These are phyloP conservation scores for Thunnus thynnus DNA, from an alignment of 2,113 vertebrate species.

Conservation along the genomic window DNA sequence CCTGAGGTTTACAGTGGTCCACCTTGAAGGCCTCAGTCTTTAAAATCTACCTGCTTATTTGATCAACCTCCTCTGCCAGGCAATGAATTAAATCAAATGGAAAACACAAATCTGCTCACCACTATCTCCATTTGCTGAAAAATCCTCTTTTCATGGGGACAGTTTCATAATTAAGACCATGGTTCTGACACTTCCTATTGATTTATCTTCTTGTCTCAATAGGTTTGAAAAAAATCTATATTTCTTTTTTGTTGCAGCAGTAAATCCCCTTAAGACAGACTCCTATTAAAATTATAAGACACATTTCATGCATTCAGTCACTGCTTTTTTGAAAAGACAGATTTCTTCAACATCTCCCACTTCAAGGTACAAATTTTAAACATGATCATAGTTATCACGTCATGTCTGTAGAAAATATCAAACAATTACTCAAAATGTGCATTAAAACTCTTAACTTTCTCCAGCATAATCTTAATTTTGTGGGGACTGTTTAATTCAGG, in stretches of 20 bases:
- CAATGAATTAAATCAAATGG: neutral
- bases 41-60: neutral
- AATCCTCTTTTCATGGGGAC: neutral
- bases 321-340: conserved; percentile 7
- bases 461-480: too few species aligned
- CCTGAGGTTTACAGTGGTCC: neutral
- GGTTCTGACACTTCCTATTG: neutral
- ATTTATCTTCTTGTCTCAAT: neutral
- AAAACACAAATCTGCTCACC: neutral
- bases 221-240: neutral
- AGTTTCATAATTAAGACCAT: neutral
- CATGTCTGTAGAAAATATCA: neutral
- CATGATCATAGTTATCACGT: neutral
- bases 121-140: neutral
- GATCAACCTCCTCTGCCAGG: neutral
- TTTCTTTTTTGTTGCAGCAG: neutral
- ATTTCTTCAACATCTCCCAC: neutral
- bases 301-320: conserved; percentile 5
- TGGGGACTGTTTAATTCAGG: too few species aligned
- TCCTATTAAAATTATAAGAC: neutral
- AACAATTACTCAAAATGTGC: neutral
- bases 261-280: neutral
- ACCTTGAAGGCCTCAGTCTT: neutral
- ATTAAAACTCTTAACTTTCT: neutral
- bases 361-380: neutral